These are phyloP conservation scores for Penaeus indicus DNA, from an alignment of 1,140 invertebrate species.

Conservation along the genomic window DNA sequence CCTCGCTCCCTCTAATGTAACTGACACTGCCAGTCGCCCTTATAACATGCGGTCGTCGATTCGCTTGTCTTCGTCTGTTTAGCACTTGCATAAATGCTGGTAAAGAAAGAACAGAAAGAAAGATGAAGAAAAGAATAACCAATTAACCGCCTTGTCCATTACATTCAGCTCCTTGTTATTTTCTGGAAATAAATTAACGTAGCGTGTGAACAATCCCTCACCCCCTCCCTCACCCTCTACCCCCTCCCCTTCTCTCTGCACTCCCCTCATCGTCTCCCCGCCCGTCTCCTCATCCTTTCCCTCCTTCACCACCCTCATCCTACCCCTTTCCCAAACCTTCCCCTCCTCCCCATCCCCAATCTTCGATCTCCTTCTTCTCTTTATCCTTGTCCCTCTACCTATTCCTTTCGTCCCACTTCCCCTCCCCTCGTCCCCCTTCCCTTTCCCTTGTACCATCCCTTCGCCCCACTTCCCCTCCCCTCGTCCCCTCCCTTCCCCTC, in stretches of 20 bases:
- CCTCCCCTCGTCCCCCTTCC: no score
- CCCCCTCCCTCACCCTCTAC: background rate
- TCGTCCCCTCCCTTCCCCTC: no score
- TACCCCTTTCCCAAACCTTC: no score
- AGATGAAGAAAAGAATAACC: background rate
- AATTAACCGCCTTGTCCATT: background rate
- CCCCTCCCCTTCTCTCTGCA: background rate
- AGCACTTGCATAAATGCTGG: background rate
- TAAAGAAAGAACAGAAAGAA: background rate
- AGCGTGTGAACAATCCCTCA: slow-evolving; percentile 1
- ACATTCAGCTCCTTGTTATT: slow-evolving; percentile 4
- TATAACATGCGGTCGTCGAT: background rate
- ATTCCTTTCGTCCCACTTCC: no score
- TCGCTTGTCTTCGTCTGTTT: background rate
- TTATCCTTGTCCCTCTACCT: no score
- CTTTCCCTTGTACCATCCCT: no score
- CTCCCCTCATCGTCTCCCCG: background rate
- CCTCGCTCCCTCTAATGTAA: no score
- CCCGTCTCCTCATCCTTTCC: background rate
- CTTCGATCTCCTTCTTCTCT: no score
- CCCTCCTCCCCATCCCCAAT: no score
- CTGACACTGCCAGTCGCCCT: background rate
- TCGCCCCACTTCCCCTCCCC: no score
- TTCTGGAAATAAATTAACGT: background rate
- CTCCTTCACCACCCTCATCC: no score